Evolutionary conservation across 2,797 vertebrate genomes (phyloP).

Genomic region (Aeoliscus strigatus): DNA sequence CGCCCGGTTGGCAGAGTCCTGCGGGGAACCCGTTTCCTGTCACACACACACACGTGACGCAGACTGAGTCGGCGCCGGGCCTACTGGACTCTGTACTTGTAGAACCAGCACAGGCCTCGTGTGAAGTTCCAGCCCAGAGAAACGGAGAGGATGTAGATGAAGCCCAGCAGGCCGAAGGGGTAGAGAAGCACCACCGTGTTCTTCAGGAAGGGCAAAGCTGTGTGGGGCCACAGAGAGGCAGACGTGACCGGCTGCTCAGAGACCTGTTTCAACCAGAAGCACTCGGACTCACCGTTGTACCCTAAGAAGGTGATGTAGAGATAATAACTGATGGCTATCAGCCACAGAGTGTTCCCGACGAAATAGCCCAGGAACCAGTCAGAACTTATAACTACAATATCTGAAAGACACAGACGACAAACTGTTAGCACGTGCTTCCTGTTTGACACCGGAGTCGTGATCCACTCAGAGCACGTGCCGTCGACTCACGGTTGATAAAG

Average conservation of each 20-base stretch:
- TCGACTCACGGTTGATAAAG: constrained; percentile 94
- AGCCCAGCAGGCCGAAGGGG: constrained; percentile 84
- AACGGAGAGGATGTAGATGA: constrained; percentile 88
- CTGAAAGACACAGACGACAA: constrained; percentile 63
- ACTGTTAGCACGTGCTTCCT: too few relatives aligned
- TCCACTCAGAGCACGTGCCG: background rate
- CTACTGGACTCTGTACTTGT: constrained; percentile 89
- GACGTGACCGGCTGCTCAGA: too few relatives aligned
- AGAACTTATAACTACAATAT: constrained; percentile 81
- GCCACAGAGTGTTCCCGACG: constrained; percentile 92
- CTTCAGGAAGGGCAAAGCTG: constrained; percentile 91
- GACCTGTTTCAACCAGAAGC: too few relatives aligned
- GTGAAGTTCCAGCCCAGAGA: constrained; percentile 97
- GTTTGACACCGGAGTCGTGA: too few relatives aligned
- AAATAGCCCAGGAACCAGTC: constrained; percentile 89
- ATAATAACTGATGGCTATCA: constrained; percentile 92
- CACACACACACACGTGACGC: too few relatives aligned
- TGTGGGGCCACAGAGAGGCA: background rate
- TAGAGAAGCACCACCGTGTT: constrained; percentile 93
- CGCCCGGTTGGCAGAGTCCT: too few relatives aligned
- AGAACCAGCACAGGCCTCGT: constrained; percentile 87
- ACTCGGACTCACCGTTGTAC: constrained; percentile 90
- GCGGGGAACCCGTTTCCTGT: too few relatives aligned
- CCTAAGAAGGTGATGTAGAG: constrained; percentile 97
- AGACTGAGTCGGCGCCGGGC: constrained; percentile 11